Evolutionary conservation across 1,140 invertebrate species (phyloP).

Genomic region (Temnothorax nylanderi): DNA sequence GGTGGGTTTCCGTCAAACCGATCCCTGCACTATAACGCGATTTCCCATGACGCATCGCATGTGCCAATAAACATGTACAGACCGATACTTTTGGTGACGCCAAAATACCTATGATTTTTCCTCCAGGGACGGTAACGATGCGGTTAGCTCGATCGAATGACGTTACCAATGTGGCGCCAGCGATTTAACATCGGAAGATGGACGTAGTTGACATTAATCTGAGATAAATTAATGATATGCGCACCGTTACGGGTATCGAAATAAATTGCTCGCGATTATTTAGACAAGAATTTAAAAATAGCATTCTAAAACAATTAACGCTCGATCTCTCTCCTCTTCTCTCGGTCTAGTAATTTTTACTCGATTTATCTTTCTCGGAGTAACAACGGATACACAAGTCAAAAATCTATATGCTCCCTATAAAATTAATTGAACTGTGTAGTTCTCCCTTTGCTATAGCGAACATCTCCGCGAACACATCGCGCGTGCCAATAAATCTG

Average conservation of each 20-base stretch:
- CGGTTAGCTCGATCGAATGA: slow-evolving; percentile 40
- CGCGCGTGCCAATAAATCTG: slow-evolving; percentile 70
- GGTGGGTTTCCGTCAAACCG: slow-evolving; percentile 69
- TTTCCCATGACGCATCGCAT: slow-evolving; percentile 73
- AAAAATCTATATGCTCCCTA: slow-evolving; percentile 12
- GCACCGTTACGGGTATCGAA: background rate
- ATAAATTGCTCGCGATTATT: background rate
- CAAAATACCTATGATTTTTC: slow-evolving; percentile 55
- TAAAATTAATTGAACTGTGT: slow-evolving; percentile 63
- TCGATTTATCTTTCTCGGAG: background rate
- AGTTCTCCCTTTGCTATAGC: slow-evolving; percentile 51
- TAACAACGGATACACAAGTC: background rate
- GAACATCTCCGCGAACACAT: slow-evolving; percentile 63
- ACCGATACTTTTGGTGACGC: slow-evolving; percentile 69
- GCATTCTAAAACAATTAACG: background rate
- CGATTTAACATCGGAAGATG: slow-evolving; percentile 36
- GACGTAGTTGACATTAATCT: slow-evolving; percentile 52
- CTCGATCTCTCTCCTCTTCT: background rate
- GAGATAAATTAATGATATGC: slow-evolving; percentile 49
- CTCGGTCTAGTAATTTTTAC: background rate
- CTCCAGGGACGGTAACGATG: slow-evolving; percentile 57
- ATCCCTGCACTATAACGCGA: slow-evolving; percentile 69
- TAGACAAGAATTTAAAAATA: background rate
- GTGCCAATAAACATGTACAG: slow-evolving; percentile 73
- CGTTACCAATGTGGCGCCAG: background rate